Percentiles rank a stretch among this genome's conserved stretches.
phyloP scores from a whole-genome alignment of 2,888 invertebrate species.

The Eupeodes luniger region DNA sequence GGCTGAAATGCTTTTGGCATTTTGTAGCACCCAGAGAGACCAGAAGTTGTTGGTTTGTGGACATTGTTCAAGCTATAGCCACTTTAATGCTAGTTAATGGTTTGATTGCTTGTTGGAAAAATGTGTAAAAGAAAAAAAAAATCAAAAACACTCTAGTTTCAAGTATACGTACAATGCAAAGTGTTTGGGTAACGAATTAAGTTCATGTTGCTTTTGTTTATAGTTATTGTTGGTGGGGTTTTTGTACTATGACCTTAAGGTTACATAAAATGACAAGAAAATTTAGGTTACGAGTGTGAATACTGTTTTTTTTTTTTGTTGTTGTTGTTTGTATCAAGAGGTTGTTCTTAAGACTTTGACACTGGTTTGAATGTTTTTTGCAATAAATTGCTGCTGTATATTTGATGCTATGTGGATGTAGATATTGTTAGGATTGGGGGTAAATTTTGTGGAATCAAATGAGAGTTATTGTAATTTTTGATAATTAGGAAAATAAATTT shows the following conservation, averaged over 20 bases:
- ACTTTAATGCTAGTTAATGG: constrained; percentile 45
- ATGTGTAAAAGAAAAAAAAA: neutral
- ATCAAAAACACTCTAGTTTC: neutral
- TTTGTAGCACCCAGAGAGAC: constrained; percentile 44
- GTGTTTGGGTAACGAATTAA: constrained; percentile 62
- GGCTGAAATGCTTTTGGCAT: constrained; percentile 58
- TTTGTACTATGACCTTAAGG: constrained; percentile 53
- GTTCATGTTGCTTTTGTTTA: constrained; percentile 44
- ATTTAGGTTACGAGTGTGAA: constrained; percentile 59
- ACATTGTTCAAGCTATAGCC: constrained; percentile 62
- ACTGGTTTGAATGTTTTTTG: constrained; percentile 12
- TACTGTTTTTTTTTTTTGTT: neutral
- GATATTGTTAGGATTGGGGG: neutral
- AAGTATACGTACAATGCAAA: constrained; percentile 23
- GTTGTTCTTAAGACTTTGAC: constrained; percentile 16
- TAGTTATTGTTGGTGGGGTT: neutral
- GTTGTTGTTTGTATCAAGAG: neutral
- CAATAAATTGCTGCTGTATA: neutral
- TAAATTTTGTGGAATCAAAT: too few relatives aligned
- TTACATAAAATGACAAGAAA: constrained; percentile 41
- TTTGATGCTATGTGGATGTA: neutral
- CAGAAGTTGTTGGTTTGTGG: constrained; percentile 6
- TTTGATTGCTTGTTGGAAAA: constrained; percentile 34
- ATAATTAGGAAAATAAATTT: too few relatives aligned
- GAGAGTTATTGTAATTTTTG: too few relatives aligned